Evolutionary conservation across 92 coral and sea anemone genomes (phyloP), one percentile per base, ranked within the genome.

Genomic region (Epizoanthus stellaris): DNA sequence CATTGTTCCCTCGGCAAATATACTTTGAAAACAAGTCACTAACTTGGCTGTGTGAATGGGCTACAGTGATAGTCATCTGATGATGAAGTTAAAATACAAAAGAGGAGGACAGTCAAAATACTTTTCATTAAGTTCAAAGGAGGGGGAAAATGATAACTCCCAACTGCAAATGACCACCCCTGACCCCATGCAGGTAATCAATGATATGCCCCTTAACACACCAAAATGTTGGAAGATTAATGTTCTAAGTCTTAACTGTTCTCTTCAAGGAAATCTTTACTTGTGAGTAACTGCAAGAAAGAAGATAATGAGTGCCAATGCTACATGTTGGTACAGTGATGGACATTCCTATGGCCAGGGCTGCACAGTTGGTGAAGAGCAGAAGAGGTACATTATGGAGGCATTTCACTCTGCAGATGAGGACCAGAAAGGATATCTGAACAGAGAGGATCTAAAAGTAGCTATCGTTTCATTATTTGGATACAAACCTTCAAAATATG

Each of bases 391-490:
- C 49, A 89, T 96, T 17, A 72, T 73, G 43, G 91, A 94, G 60
- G 93, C 92, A 3, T 96, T 94, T 71, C 93, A 93, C 11, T 38
- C 85, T 40, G 94, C 92, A 42, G 99, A 96, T 77, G 85, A 85
- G 61, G 95, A 69, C 70, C 69, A 68, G 15, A 96, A 96, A 69
- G 98, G 99, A 7, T 93, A 85, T 63, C 88, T 96, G 45, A 84
- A 87, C 81, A 89, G 88, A 73, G 94, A 91, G 65, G 99, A 96
- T 82, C 75, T 96, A 11, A 96, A 94, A 89, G 93, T 96, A 40
- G 99, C 99, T 61, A 72, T 94, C 75, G 97, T 94, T 23, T 90
- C 92, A 13, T 79, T 96, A 3, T 96, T 94, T 86, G 99, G 99
- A 25, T 96, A 96, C 89, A 96, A 96, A 87, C 99, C 99, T 16